phyloP scores from a whole-genome alignment of 2,888 invertebrate genomes.

The Anarsia innoxiella region DNA sequence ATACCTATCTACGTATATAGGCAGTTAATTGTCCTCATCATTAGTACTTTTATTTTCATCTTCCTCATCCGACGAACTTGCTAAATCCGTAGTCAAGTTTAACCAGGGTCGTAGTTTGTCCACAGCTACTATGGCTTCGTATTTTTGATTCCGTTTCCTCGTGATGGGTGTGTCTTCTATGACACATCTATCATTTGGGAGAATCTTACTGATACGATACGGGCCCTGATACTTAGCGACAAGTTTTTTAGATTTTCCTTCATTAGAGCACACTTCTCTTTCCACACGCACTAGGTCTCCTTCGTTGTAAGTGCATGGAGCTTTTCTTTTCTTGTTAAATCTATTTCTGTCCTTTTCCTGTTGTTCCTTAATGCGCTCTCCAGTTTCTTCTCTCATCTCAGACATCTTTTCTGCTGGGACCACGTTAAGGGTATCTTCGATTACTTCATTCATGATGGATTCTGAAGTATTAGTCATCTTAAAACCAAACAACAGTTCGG shows the following conservation, averaged over 20 bases:
- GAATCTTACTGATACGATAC: slow-evolving; percentile 5
- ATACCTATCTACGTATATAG: too few relatives aligned
- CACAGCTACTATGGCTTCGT: slow-evolving; percentile 13
- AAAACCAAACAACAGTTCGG: slow-evolving; percentile 12
- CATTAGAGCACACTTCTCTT: slow-evolving; percentile 4
- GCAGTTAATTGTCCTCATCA: too few relatives aligned
- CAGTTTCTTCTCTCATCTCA: slow-evolving; percentile 4
- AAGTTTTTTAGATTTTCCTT: slow-evolving; percentile 13
- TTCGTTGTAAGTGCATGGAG: not conserved
- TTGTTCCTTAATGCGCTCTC: slow-evolving; percentile 6
- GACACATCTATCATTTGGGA: slow-evolving; percentile 9
- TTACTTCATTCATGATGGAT: slow-evolving; percentile 1
- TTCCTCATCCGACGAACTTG: not conserved
- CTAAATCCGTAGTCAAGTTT: not conserved
- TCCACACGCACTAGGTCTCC: slow-evolving; percentile 11
- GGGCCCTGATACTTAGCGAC: slow-evolving; percentile 13
- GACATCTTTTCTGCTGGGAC: not conserved
- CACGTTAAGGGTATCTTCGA: not conserved
- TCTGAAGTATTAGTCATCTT: slow-evolving; percentile 1
- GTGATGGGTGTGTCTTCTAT: slow-evolving; percentile 12
- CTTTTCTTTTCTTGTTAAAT: slow-evolving; percentile 9
- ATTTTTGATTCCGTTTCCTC: slow-evolving; percentile 11
- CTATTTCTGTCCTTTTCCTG: slow-evolving; percentile 9
- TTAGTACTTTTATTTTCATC: too few relatives aligned
- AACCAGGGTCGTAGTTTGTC: slow-evolving; percentile 13